Base-by-base conservation (phyloP, 1,140 invertebrate genomes). In the Potamilus streckersoni region DNA sequence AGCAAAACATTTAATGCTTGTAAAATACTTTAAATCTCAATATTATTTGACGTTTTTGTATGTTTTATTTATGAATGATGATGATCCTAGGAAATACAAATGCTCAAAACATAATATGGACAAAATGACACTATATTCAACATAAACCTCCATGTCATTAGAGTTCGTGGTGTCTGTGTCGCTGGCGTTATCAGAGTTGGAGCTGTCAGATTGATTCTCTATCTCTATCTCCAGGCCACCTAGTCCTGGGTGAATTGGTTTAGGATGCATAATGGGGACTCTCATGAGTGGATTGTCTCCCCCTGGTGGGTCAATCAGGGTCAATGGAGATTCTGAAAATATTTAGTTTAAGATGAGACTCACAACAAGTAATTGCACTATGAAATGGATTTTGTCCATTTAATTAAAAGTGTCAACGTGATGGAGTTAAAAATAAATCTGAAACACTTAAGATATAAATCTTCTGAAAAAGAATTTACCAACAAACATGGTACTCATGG, bases 151-250 rank as follows among this genome's bases (percentile, higher is more conserved):
- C 38, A 83, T 82, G 61, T 83, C 84, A 67, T 76, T 80, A 62
- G 78, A 80, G 60, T 83, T 81, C 16, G 81, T 74, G 15, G 79
- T 79, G 55, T 79, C 77, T 15, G 65, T 79, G 66, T 80, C 76
- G 16, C 65, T 72, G 19, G 80, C 80, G 69, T 78, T 72, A 8
- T 82, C 79, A 16, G 73, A 77, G n/a, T 79, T 79, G 13, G 75
- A 74, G 19, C 68, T 63, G 38, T 49, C 38, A 49, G 38, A 49
- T 49, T 49, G 38, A 49, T 49, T 49, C 61, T 81, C 80, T 17
- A 84, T 76, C 20, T 86, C 85, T 17, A 84, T 81, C 71, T 85
- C 83, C 23, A 74, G 78, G 2, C 77, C 80, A 19, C 64, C 67
- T 66, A 66, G 17, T 19, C 31, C 17, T 17, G 31, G 17, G 19